These are phyloP conservation scores for Caenorhabditis sp. DNA, from an alignment of 2,888 invertebrate species.

Conservation along the genomic window DNA sequence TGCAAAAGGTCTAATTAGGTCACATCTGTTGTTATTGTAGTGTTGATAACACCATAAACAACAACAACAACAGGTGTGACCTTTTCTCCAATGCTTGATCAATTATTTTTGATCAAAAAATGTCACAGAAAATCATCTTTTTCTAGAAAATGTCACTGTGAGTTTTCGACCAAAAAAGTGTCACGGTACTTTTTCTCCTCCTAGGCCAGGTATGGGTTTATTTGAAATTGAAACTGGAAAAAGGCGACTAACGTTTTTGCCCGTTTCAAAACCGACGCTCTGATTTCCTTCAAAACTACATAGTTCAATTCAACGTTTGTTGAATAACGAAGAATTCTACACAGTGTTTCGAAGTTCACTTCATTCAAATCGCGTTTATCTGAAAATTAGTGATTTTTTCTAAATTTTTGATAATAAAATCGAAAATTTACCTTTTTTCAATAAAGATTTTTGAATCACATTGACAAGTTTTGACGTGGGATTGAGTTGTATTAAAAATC, in stretches of 20 bases:
- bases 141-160: no score
- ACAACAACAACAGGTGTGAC: no score
- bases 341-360: constrained; percentile 16
- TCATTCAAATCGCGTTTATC: background rate
- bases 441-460: constrained; percentile 12
- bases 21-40: no score
- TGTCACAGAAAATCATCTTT: no score
- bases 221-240: no score
- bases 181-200: no score
- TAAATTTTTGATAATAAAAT: constrained; percentile 7
- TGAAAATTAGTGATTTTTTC: background rate
- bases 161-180: no score
- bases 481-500: constrained; percentile 16
- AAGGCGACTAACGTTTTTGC: constrained; percentile 13
- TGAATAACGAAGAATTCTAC: constrained; percentile 21
- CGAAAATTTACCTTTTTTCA: constrained; percentile 10
- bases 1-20: no score
- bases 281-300: constrained; percentile 2
- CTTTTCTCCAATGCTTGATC: no score
- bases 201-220: no score
- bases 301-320: constrained; percentile 2
- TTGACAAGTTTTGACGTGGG: background rate
- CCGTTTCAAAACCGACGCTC: background rate
- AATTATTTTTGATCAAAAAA: no score
- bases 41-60: no score